Evolutionary conservation across 2,113 vertebrate genomes (phyloP), one percentile per base, ranked within the genome.

Genomic region (Empidonax traillii): DNA sequence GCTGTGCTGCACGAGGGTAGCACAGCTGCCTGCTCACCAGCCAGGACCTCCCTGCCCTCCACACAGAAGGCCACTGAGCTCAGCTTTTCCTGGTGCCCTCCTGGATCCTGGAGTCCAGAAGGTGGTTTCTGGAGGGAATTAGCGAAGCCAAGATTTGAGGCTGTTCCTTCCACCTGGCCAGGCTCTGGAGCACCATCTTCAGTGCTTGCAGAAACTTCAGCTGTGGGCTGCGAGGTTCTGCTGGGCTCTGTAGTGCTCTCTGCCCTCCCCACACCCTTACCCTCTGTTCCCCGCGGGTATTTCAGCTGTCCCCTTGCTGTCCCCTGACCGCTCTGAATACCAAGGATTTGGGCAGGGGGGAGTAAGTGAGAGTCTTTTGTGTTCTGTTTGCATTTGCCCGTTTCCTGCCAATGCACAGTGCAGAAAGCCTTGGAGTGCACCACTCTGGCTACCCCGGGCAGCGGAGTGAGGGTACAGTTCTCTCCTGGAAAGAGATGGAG

Each of bases 381-480:
- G 12, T 97, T 98, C 30, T 99, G 98, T 73, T 99, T 99, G 96
- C 97, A 99, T 85, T 99, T 98, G 83, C 99, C 99, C 1, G 98
- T 99, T 96, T 99, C 99, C 77, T 99, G 98, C 99, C 99, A 99
- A 93, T 99, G 99, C 67, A 99, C 99, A 0, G 99, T 99, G 94
- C 99, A 99, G 90, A 99, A 99, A 89, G 99, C 99, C 94, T 99
- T 99, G 79, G 99, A 99, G 98, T 99, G 99, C 12, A 99, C 99
- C 27, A 99, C 99, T 4, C 99, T 98, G 37, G 99, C 99, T 89
- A 99, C 99, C 2, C 99, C 99, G 1, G 99, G 99, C 69, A 99
- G 97, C 0, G 98, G 97, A 4, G 98, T 99, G 91, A 99, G 92
- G 0, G 98, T 98, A 93, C 98, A 99, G 55, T 98, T 99, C 97